Conservation (phyloP, 2,888 invertebrate genomes). For the Leptinotarsa peninsularis region DNA sequence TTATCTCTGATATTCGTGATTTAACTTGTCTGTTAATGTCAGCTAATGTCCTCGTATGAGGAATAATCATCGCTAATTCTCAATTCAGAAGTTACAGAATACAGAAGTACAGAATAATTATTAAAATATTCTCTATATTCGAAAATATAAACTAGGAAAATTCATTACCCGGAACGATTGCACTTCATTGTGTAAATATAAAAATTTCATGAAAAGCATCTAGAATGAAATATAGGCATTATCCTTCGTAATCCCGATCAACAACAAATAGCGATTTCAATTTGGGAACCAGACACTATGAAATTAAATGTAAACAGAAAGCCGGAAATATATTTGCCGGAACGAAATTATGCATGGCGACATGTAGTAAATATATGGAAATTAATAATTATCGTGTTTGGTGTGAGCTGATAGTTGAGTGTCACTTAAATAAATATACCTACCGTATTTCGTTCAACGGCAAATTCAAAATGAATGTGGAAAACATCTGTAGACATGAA, state of each 20-base stretch:
- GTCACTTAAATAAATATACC: neutral
- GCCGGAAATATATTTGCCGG: constrained; percentile 41
- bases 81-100: too few species aligned
- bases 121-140: neutral
- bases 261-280: constrained; percentile 42
- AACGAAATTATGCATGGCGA: constrained; percentile 38
- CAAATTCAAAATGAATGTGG: neutral
- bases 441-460: neutral
- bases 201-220: constrained; percentile 1
- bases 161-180: neutral
- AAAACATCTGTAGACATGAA: neutral
- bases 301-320: constrained; percentile 47
- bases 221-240: constrained; percentile 32
- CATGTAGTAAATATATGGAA: constrained; percentile 36
- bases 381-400: constrained; percentile 24
- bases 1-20: too few species aligned
- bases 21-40: too few species aligned
- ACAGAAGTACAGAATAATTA: too few species aligned
- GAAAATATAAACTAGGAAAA: too few species aligned
- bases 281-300: constrained; percentile 39
- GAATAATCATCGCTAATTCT: too few species aligned
- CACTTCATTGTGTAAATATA: neutral
- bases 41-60: too few species aligned
- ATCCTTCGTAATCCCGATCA: constrained; percentile 28
- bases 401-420: constrained; percentile 3